Base-by-base conservation (phyloP, 2,113 vertebrate genomes). In the Typhlomys cinereus region DNA sequence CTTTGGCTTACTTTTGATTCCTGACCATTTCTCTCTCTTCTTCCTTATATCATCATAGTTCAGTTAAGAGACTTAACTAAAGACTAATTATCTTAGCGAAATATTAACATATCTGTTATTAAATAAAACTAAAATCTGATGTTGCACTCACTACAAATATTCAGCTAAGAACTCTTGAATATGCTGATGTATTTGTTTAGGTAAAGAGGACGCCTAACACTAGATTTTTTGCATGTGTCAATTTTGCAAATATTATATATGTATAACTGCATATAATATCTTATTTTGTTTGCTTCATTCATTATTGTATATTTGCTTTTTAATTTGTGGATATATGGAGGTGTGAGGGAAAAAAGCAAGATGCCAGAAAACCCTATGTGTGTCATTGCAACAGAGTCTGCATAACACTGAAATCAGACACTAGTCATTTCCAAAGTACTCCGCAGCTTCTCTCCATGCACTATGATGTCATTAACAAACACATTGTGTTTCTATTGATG, bases 221-320 rank as follows among this genome's bases (percentile, higher is more conserved):
- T 89, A 71, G 90, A 54, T 94, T 93, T 89, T 89, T 62, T 44
- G 81, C 50, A 61, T 59, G 4, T 61, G 50, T 91, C 41, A 74
- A 18, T 4, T 48, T 18, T 48, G 81, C 70, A 31, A 3, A 29
- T 59, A 44, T 87, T 91, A 94, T n/a, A 61, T n/a, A n/a, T n/a
- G n/a, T n/a, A n/a, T n/a, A n/a, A n/a, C n/a, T n/a, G n/a, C n/a
- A n/a, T n/a, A n/a, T n/a, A n/a, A n/a, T n/a, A n/a, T 46, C 76
- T 87, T 4, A 48, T 5, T 80, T 87, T 54, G 87, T 10, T 41
- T 93, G 52, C 27, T 41, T 54, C 10, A 15, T 81, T 67, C n/a
- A 85, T 29, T 64, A 31, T 89, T 69, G 15, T 31, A 2, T 13
- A 71, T 5, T 54, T 62, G 67, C 41, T 91, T 83, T n/a, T 59